Evolutionary conservation across 92 coral and sea anemone species (phyloP).

Genomic region (Porites divaricata): DNA sequence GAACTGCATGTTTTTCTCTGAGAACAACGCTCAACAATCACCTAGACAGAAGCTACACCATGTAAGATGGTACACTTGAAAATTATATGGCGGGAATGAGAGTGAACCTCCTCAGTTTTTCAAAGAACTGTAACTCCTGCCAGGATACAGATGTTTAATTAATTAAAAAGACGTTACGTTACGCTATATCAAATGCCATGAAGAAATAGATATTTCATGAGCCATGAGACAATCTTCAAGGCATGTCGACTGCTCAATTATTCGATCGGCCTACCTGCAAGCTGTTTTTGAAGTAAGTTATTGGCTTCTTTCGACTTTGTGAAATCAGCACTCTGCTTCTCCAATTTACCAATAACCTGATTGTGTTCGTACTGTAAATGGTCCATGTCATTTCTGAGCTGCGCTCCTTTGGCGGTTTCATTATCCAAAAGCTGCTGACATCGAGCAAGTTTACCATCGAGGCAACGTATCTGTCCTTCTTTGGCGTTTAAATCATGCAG

Average conservation of each 20-base stretch:
- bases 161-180: no score
- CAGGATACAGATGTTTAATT: no score
- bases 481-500: slow-evolving; percentile 78
- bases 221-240: no score
- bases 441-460: slow-evolving; percentile 77
- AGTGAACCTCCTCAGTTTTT: no score
- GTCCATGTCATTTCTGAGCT: slow-evolving; percentile 74
- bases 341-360: slow-evolving; percentile 61
- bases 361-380: slow-evolving; percentile 62
- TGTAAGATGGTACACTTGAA: no score
- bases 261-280: slow-evolving; percentile 65
- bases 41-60: no score
- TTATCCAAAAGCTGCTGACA: slow-evolving; percentile 71
- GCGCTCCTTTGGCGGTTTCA: slow-evolving; percentile 61
- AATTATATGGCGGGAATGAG: no score
- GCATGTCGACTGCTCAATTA: background rate
- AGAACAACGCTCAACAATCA: no score
- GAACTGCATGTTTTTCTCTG: no score
- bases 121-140: no score
- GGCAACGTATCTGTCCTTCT: slow-evolving; percentile 77
- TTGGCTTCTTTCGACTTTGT: slow-evolving; percentile 77
- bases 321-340: slow-evolving; percentile 76
- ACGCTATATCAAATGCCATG: no score
- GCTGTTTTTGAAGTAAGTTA: slow-evolving; percentile 67
- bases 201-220: no score